Percentiles rank a stretch among this genome's conserved stretches.
These are phyloP conservation scores for Sebastes vulpes DNA, from an alignment of 2,797 vertebrate species.

Conservation along the genomic window DNA sequence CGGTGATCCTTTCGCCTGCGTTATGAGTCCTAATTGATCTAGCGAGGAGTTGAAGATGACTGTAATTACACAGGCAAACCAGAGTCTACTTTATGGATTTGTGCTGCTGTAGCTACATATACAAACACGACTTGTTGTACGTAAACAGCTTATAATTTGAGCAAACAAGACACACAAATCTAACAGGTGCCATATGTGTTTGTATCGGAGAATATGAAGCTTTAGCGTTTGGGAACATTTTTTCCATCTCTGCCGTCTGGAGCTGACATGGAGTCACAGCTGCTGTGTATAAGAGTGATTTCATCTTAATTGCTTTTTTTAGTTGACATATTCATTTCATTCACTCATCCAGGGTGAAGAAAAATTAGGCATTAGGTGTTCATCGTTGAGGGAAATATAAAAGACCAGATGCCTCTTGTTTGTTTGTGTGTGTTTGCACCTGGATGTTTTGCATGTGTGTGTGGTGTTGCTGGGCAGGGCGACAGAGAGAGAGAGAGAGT, in stretches of 20 bases:
- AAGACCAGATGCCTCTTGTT: not conserved
- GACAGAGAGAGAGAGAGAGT: not conserved
- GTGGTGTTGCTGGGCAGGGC: conserved; percentile 12
- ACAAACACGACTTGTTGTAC: not conserved
- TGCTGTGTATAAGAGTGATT: not conserved
- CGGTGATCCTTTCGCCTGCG: conserved; percentile 5
- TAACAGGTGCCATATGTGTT: not conserved
- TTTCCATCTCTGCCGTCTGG: not conserved
- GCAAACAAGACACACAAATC: not conserved
- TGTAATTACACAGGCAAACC: conserved; percentile 12
- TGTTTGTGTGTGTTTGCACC: not conserved
- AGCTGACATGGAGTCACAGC: not conserved
- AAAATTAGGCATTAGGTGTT: not conserved
- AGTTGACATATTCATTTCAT: not conserved
- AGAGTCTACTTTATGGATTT: not conserved
- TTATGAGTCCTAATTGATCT: conserved; percentile 22
- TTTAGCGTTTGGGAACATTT: not conserved
- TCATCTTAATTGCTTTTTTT: not conserved
- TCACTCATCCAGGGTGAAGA: not conserved
- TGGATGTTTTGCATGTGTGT: not conserved
- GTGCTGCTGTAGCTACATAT: not conserved
- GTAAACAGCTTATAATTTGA: not conserved
- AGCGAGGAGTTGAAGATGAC: not conserved
- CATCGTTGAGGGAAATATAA: not conserved
- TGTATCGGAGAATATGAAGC: not conserved